A percentile compares a stretch with the other conserved stretches of the same genome.
These are phyloP conservation scores for Mus spretus DNA, from an alignment of 2,797 vertebrate species.

Conservation along the genomic window DNA sequence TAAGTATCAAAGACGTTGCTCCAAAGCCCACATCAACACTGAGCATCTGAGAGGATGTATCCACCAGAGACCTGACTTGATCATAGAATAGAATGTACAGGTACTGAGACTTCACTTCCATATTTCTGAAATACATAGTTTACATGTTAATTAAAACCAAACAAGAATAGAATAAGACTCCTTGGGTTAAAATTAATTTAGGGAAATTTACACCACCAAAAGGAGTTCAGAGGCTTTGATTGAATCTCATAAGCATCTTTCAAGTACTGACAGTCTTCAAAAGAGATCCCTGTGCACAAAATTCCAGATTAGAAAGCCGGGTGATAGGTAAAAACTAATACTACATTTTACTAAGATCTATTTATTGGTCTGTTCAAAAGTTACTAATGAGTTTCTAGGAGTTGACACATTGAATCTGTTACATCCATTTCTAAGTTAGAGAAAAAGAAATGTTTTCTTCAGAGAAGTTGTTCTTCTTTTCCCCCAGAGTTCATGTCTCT, in stretches of 20 bases:
- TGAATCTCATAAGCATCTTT: slow-evolving; percentile 6
- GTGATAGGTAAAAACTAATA: not conserved
- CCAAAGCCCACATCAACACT: not conserved
- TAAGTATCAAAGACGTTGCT: not conserved
- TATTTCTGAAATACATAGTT: not conserved
- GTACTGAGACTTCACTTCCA: not conserved
- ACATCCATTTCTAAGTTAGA: not conserved
- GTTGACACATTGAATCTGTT: not conserved
- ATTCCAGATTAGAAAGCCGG: not conserved
- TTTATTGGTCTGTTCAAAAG: not conserved
- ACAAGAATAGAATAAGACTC: not conserved
- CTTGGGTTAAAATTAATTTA: not conserved
- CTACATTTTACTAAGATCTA: not conserved
- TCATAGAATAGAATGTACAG: not conserved
- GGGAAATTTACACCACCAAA: not conserved
- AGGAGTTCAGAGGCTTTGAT: not conserved
- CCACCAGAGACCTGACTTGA: not conserved
- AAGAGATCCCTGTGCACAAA: not conserved
- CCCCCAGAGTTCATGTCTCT: slow-evolving; percentile 78
- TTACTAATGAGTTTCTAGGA: not conserved
- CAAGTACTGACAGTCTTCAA: not conserved
- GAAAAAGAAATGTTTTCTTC: not conserved
- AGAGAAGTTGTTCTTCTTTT: slow-evolving; percentile 46
- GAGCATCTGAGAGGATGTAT: not conserved
- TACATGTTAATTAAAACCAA: not conserved